Conservation (phyloP, 2,888 invertebrate genomes). For the Venusia cambrica region DNA sequence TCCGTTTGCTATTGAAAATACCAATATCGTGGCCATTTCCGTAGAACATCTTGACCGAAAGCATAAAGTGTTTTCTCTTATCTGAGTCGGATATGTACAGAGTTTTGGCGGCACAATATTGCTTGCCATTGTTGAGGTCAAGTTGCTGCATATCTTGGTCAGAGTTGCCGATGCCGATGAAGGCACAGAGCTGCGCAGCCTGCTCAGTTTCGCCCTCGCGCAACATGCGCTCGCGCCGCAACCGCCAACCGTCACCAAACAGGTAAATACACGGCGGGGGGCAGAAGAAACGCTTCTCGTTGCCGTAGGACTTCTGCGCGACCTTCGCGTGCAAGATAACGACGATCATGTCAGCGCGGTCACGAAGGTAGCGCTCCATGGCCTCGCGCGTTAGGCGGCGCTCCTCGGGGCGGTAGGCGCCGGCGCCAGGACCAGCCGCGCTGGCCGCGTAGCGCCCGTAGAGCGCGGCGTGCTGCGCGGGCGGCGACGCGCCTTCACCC, state of each 20-base stretch:
- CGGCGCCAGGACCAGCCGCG: constrained; percentile 79
- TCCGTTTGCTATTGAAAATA: constrained; percentile 98
- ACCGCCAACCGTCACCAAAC: constrained; percentile 98
- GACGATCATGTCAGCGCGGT: constrained; percentile 96
- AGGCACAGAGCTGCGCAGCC: constrained; percentile 97
- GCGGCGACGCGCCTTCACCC: constrained; percentile 89
- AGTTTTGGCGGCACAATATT: constrained; percentile 99
- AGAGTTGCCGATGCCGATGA: constrained; percentile 98
- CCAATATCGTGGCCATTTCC: constrained; percentile 99
- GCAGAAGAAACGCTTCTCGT: constrained; percentile 99
- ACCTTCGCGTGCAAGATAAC: constrained; percentile 99
- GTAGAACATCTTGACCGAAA: constrained; percentile 99
- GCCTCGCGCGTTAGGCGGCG: constrained; percentile 93
- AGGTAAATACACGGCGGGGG: constrained; percentile 99
- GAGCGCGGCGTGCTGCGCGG: constrained; percentile 77
- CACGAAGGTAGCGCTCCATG: constrained; percentile 97
- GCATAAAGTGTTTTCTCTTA: constrained; percentile 99
- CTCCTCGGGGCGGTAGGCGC: constrained; percentile 87
- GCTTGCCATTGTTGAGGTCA: constrained; percentile 97
- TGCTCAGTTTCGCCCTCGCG: constrained; percentile 94
- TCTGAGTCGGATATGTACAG: constrained; percentile 99
- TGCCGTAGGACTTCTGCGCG: constrained; percentile 99
- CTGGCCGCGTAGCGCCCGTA: constrained; percentile 85
- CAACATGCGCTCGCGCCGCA: constrained; percentile 95
- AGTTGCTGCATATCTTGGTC: constrained; percentile 99